Evolutionary conservation across 2,113 vertebrate genomes (phyloP).

Genomic region (Galbula dea): DNA sequence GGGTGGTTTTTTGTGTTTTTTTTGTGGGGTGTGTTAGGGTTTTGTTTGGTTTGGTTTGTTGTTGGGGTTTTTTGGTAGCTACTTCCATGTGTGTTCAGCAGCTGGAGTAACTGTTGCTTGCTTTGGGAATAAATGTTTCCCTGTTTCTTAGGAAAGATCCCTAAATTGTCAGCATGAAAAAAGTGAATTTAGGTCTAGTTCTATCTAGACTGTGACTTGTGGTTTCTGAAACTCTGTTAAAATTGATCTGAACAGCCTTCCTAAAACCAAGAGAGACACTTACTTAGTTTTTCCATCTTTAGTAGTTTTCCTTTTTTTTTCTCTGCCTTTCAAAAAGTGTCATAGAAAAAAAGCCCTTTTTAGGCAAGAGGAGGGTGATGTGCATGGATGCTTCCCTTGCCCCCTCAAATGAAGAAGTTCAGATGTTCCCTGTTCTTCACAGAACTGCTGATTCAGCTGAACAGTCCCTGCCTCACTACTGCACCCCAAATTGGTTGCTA

Average conservation of each 20-base stretch:
- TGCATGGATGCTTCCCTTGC: background rate
- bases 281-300: background rate
- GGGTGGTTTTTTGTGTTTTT: background rate
- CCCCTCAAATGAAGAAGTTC: background rate
- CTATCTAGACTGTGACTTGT: background rate
- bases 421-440: background rate
- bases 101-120: conserved; percentile 12
- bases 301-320: background rate
- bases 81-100: background rate
- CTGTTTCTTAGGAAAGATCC: background rate
- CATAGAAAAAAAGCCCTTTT: background rate
- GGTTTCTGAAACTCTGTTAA: background rate
- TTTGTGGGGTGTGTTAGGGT: too few species aligned
- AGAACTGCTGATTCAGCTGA: background rate
- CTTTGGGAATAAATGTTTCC: conserved; percentile 38
- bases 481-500: background rate
- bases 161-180: background rate
- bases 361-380: background rate
- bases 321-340: background rate
- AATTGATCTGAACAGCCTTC: background rate
- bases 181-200: background rate
- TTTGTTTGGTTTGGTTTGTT: too few species aligned
- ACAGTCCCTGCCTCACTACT: background rate
- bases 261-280: background rate
- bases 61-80: background rate